These are phyloP conservation scores for Panurus biarmicus DNA, from an alignment of 2,113 vertebrate species.

Conservation along the genomic window DNA sequence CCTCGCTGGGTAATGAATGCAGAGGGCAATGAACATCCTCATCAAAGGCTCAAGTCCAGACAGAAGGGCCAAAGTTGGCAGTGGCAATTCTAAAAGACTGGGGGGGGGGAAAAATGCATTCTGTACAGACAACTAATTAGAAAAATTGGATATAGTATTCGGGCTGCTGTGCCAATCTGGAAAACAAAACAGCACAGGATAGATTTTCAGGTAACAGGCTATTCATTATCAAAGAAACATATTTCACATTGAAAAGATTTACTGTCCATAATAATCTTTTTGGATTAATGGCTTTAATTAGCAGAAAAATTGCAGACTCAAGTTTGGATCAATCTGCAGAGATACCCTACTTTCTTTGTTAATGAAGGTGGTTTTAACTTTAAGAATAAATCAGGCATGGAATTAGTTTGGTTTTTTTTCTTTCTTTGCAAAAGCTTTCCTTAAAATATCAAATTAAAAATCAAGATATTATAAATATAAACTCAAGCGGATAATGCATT, in stretches of 20 bases:
- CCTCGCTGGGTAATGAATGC: background rate
- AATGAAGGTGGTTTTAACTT: background rate
- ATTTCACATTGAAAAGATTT: slow-evolving; percentile 1
- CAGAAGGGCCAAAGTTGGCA: background rate
- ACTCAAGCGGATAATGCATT: background rate
- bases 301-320: background rate
- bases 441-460: background rate
- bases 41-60: background rate
- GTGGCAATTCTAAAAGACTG: background rate
- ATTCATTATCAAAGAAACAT: background rate
- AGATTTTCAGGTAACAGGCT: slow-evolving; percentile 5
- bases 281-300: slow-evolving; percentile 36
- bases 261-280: background rate
- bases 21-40: background rate
- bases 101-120: background rate
- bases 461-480: background rate
- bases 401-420: background rate
- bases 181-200: background rate
- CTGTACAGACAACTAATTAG: background rate
- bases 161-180: background rate
- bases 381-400: background rate
- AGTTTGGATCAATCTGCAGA: background rate
- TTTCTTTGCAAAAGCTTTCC: background rate
- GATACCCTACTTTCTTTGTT: background rate
- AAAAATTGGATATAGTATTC: background rate